Evolutionary conservation across 2,797 vertebrate species (phyloP).

Genomic region (Esox masquinongy): DNA sequence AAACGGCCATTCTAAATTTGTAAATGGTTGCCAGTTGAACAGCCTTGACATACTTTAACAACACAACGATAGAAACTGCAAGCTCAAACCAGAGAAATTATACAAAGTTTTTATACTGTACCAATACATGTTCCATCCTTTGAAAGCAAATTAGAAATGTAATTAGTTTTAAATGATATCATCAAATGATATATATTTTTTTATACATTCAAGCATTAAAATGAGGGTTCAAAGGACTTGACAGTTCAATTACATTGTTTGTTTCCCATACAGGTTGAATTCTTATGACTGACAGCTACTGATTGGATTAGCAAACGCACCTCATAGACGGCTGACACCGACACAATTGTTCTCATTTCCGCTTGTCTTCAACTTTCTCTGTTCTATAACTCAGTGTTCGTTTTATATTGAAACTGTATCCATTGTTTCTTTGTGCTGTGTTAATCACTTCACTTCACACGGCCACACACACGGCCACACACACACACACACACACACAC

Average conservation of each 20-base stretch:
- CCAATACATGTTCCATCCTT: background rate
- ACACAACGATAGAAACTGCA: background rate
- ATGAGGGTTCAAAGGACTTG: conserved; percentile 17
- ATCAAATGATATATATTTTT: background rate
- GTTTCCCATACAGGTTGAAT: conserved; percentile 23
- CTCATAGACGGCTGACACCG: conserved; percentile 39
- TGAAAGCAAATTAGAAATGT: background rate
- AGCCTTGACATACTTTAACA: background rate
- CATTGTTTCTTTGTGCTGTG: conserved; percentile 37
- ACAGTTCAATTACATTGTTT: conserved; percentile 48
- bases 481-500: conserved; percentile 25
- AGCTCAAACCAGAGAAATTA: background rate
- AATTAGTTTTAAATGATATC: conserved; percentile 9
- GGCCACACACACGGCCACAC: conserved; percentile 43
- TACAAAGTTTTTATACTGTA: background rate
- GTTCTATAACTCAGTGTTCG: conserved; percentile 28
- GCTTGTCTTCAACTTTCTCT: conserved; percentile 32
- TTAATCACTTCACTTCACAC: conserved; percentile 52
- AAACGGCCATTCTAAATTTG: too few relatives aligned
- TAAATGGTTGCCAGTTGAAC: too few relatives aligned
- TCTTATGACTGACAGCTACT: conserved; percentile 17
- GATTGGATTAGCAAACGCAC: conserved; percentile 49
- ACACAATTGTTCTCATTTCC: conserved; percentile 45
- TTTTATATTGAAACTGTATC: conserved; percentile 17
- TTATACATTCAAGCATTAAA: conserved; percentile 20